Base-by-base conservation (phyloP, 2,888 invertebrate genomes). In the Phyto melanocephala region DNA sequence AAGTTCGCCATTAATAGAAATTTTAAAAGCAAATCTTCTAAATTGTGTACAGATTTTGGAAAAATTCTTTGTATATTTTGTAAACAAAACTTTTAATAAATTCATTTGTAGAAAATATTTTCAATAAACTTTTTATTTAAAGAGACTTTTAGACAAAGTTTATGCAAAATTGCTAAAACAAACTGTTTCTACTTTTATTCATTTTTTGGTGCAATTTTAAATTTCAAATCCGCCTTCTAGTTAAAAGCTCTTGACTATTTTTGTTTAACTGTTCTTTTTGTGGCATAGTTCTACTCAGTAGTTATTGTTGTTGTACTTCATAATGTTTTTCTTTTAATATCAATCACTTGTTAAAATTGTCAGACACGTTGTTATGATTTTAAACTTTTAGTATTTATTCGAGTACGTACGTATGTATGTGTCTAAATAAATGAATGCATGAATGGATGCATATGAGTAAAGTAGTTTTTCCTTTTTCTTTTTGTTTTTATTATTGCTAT, bases 271-370 rank as follows among this genome's bases (percentile, higher is more conserved):
- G 42, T 52, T 58, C 13, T 60, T 22, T 17, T 50, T 72, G n/a
- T 50, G 52, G 22, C 7, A n/a, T 13, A n/a, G 6, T 15, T 63
- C n/a, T n/a, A n/a, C n/a, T n/a, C n/a, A n/a, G n/a, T n/a, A n/a
- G 52, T 54, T 52, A 24, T 40, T 74, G n/a, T 67, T 67, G 37
- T 40, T 54, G 17, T 33, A 33, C 11, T 35, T 22, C 17, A 13
- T n/a, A 40, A 33, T 60, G 58, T 60, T 56, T 37, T n/a, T 47
- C n/a, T 17, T 70, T 54, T 54, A 81, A 79, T 71, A 82, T 82
- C 79, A 82, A 82, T 82, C 81, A 79, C 79, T 82, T 75, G 79
- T 79, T 70, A 79, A 75, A 82, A 67, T 65, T 82, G 68, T 75
- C 65, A 75, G 81, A 75, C 81, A 82, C 81, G 74, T 79, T 75